phyloP scores from a whole-genome alignment of 2,113 vertebrate genomes.

The Columba janthina region DNA sequence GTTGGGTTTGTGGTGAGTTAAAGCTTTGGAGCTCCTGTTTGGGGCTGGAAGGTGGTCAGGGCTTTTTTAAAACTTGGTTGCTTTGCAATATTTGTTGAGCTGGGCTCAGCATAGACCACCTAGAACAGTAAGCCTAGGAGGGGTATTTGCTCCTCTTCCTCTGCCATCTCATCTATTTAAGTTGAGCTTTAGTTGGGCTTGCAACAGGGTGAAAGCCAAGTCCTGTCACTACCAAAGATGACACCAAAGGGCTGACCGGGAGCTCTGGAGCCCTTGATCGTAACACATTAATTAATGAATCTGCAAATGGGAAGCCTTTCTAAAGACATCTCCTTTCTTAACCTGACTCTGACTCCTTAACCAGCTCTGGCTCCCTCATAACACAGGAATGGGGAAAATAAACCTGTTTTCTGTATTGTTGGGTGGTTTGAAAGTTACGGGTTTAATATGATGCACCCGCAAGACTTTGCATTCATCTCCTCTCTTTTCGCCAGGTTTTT shows the following conservation, averaged over 20 bases:
- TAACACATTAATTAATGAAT: fast-evolving
- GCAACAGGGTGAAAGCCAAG: background rate
- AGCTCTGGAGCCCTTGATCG: background rate
- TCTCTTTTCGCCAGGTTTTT: background rate
- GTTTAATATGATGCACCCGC: background rate
- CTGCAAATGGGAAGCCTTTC: background rate
- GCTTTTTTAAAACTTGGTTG: background rate
- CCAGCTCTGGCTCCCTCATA: background rate
- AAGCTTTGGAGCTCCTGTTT: background rate
- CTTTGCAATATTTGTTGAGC: fast-evolving
- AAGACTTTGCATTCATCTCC: background rate
- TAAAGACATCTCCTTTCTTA: background rate
- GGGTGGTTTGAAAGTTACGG: constrained; percentile 15
- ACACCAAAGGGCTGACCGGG: background rate
- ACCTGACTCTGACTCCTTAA: background rate
- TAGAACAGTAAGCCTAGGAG: background rate
- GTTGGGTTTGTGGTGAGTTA: background rate
- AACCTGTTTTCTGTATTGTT: background rate
- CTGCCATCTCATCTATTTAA: background rate
- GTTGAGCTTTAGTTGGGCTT: background rate
- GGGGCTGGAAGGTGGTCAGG: background rate
- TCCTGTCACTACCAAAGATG: background rate
- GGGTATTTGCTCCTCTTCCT: background rate
- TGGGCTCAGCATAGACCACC: background rate
- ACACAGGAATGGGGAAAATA: background rate